A percentile compares a stretch with the other conserved stretches of the same genome.
Conservation (phyloP, 2,888 invertebrate species). For the Cremastinae sp. region DNA sequence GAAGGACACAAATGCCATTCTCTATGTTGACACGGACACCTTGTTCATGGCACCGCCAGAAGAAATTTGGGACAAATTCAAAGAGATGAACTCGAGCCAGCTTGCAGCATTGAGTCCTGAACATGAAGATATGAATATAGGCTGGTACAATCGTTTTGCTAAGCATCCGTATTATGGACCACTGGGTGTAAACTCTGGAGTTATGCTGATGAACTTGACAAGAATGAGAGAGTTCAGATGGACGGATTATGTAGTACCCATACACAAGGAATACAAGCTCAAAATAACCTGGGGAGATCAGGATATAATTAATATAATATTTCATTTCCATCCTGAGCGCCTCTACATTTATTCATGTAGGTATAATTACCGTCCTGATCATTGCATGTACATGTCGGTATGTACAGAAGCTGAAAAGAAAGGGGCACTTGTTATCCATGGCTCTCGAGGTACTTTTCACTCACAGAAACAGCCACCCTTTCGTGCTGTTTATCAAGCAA, state of each 20-base stretch:
- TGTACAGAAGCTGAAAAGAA: slow-evolving; percentile 86
- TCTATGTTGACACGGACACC: slow-evolving; percentile 96
- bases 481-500: slow-evolving; percentile 85
- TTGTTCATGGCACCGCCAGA: slow-evolving; percentile 92
- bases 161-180: slow-evolving; percentile 96
- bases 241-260: slow-evolving; percentile 91
- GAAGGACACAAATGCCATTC: slow-evolving; percentile 89
- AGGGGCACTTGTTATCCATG: slow-evolving; percentile 93
- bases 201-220: slow-evolving; percentile 98
- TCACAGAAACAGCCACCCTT: slow-evolving; percentile 93
- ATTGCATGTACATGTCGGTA: slow-evolving; percentile 96
- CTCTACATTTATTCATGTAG: slow-evolving; percentile 90
- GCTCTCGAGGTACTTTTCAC: slow-evolving; percentile 93
- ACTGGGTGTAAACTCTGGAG: slow-evolving; percentile 96
- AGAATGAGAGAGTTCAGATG: slow-evolving; percentile 93
- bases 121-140: slow-evolving; percentile 94
- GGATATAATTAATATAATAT: slow-evolving; percentile 95
- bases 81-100: slow-evolving; percentile 90
- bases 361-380: slow-evolving; percentile 96
- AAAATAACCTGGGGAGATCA: slow-evolving; percentile 99
- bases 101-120: slow-evolving; percentile 94
- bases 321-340: slow-evolving; percentile 91
- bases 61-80: slow-evolving; percentile 91
- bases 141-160: slow-evolving; percentile 98
- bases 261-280: slow-evolving; percentile 91